Evolutionary conservation across 2,888 invertebrate genomes (phyloP).

Genomic region (Coenonympha glycerion): DNA sequence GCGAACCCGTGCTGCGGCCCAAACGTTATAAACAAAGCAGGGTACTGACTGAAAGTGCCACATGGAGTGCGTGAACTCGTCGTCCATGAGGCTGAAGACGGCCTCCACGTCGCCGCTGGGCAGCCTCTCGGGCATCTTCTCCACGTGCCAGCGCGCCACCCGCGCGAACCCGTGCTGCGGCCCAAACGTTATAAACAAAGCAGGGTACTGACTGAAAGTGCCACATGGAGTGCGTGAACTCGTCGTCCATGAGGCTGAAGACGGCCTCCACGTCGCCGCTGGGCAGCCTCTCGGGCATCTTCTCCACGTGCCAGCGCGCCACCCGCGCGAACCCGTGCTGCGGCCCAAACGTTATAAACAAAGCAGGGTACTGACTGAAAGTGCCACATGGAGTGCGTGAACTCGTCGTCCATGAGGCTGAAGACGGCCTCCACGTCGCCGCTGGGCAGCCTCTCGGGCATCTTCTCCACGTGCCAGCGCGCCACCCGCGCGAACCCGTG

Average conservation of each 20-base stretch:
- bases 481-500: constrained; percentile 97
- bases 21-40: too few species aligned
- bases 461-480: constrained; percentile 92
- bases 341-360: constrained; percentile 93
- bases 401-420: constrained; percentile 93
- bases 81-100: constrained; percentile 93
- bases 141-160: constrained; percentile 92
- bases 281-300: constrained; percentile 89
- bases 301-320: constrained; percentile 92
- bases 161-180: constrained; percentile 98
- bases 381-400: constrained; percentile 95
- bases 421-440: constrained; percentile 95
- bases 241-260: constrained; percentile 93
- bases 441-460: constrained; percentile 90
- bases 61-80: constrained; percentile 92
- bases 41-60: constrained; percentile 94
- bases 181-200: too few species aligned
- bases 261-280: constrained; percentile 95
- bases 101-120: constrained; percentile 95
- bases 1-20: constrained; percentile 98
- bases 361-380: constrained; percentile 84
- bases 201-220: constrained; percentile 86
- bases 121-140: constrained; percentile 90
- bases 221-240: constrained; percentile 95
- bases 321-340: constrained; percentile 97